A percentile compares a stretch with the other conserved stretches of the same genome.
These are phyloP conservation scores for Trachelus troglodyta DNA, from an alignment of 2,888 invertebrate species.

Conservation along the genomic window DNA sequence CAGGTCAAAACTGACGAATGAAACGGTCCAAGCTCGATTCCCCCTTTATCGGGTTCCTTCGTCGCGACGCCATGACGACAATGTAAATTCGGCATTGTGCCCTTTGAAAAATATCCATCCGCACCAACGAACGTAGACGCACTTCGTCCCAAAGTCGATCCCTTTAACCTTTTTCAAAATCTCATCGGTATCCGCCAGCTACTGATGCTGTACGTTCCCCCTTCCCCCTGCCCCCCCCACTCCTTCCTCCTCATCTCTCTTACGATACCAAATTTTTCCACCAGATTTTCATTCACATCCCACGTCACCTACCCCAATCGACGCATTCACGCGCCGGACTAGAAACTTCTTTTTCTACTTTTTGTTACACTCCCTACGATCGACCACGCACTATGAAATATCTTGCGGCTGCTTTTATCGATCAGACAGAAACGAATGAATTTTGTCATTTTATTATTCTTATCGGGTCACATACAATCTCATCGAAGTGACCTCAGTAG, in stretches of 20 bases:
- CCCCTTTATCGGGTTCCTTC: conserved; percentile 7
- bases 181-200: conserved; percentile 21
- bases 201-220: conserved; percentile 2
- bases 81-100: conserved; percentile 50
- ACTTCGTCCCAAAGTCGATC: conserved; percentile 7
- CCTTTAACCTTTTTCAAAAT: conserved; percentile 19
- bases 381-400: background rate
- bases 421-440: background rate
- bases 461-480: background rate
- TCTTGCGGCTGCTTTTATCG: background rate
- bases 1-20: conserved; percentile 45
- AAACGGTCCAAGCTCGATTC: conserved; percentile 27
- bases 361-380: background rate
- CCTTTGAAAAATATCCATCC: conserved; percentile 38
- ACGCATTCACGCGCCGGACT: background rate
- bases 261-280: background rate
- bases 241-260: conserved; percentile 4
- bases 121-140: background rate
- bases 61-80: conserved; percentile 25
- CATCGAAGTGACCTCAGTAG: background rate
- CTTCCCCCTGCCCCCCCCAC: background rate
- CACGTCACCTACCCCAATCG: background rate
- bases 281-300: background rate
- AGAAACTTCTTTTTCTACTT: background rate
- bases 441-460: background rate